Evolutionary conservation across 2,888 invertebrate genomes (phyloP), one percentile per base, ranked within the genome.

Genomic region (Eutolmus rufibarbis): DNA sequence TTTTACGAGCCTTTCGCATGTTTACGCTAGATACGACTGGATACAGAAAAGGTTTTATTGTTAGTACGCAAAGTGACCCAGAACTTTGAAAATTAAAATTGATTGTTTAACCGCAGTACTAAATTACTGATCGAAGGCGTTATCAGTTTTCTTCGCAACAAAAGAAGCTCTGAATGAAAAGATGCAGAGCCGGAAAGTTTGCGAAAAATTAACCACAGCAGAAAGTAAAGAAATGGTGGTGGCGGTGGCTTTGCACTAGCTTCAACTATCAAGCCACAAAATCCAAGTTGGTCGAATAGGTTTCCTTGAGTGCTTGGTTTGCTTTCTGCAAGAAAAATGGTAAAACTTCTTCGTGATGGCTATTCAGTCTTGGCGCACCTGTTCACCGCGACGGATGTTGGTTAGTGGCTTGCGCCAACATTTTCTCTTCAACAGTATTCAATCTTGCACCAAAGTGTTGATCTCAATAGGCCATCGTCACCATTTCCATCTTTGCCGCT

Each of bases 321-420:
- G 43, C 43, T 82, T 66, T 82, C 82, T 57, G 82, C 82, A 86
- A 76, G 51, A 51, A 86, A 28, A 34, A 46, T 76, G 51, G 86
- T 86, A 86, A 74, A 76, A 76, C 37, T 57, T 57, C 28, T 51
- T 51, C 82, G n/a, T 8, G 23, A 56, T 51, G 28, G n/a, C 77
- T 74, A 87, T 66, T 81, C 82, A 88, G 88, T 88, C 46, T 43
- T 43, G 28, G 76, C 74, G 74, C 78, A 88, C 84, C 84, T 77
- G 86, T 87, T 86, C 43, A 86, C 78, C 87, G 84, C 76, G 88
- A 43, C 78, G 87, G 88, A 86, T 78, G 88, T 87, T 74, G n/a
- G 12, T 46, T 46, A 74, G 16, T 43, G 23, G 8, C 37, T 37
- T 28, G 28, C 12, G 23, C 28, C 19, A n/a, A 51, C n/a, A 51